These are phyloP conservation scores for Ptilodon capucinus DNA, from an alignment of 2,888 invertebrate genomes.

Conservation along the genomic window DNA sequence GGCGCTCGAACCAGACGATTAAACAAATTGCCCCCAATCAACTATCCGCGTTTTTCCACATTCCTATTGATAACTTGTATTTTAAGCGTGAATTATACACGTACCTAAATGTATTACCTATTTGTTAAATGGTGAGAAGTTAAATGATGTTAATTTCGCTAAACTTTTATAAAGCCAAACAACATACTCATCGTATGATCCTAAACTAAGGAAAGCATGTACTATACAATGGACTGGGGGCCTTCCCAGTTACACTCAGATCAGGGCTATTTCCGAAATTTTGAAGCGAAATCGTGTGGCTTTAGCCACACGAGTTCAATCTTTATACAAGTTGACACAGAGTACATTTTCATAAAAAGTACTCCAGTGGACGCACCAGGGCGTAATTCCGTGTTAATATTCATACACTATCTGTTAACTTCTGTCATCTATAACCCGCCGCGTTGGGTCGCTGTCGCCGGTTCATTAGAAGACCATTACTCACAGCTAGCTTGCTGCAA, in stretches of 20 bases:
- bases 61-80: conserved; percentile 18
- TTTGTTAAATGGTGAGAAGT: too few species aligned
- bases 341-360: not conserved
- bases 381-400: conserved; percentile 26
- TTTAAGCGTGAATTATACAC: conserved; percentile 4
- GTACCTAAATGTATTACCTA: conserved; percentile 13
- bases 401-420: conserved; percentile 15
- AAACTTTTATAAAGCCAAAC: too few species aligned
- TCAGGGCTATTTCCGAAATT: too few species aligned
- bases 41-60: conserved; percentile 38
- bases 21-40: conserved; percentile 47
- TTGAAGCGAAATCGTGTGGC: too few species aligned
- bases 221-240: too few species aligned
- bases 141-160: too few species aligned
- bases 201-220: too few species aligned
- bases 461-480: conserved; percentile 73
- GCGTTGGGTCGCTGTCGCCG: conserved; percentile 50
- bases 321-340: too few species aligned
- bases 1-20: conserved; percentile 34
- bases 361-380: conserved; percentile 8
- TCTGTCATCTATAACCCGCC: conserved; percentile 30
- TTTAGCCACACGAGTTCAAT: too few species aligned
- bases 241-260: too few species aligned
- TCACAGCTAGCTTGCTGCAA: conserved; percentile 58
- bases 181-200: too few species aligned